Base-by-base conservation (phyloP, 2,888 invertebrate species). In the Eutolmus rufibarbis region DNA sequence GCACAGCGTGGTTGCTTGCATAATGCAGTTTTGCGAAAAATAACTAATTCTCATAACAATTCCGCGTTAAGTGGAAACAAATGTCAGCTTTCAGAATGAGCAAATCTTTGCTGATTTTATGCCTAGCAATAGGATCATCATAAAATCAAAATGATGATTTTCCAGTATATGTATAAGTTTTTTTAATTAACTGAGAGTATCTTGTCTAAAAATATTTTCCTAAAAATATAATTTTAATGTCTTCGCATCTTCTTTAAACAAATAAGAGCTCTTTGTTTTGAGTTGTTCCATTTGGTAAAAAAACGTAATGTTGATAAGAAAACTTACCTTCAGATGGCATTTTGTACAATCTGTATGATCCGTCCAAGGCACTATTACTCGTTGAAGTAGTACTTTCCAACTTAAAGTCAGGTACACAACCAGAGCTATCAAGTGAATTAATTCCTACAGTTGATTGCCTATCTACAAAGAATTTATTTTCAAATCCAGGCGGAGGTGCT, bases 391-490 rank as follows among this genome's bases (percentile, higher is more conserved):
- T 46, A 57, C 77, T 88, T 79, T 89, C 88, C 66, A 88, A 87
- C 84, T 89, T 89, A 87, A 79, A 89, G 87, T 89, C 89, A 85
- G 88, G 51, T 46, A 85, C 74, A 82, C 82, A 79, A 82, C 88
- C 86, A 74, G 88, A 57, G 19, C 86, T n/a, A 79, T 89, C 88
- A 57, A 88, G 84, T 16, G 87, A 74, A 87, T 88, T 89, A 46
- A 89, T 84, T 23, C 87, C 88, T 85, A 88, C 87, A 40, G 88
- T 87, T 88, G 88, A 86, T 86, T 89, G 88, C 57, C 88, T 88
- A 86, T 89, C 89, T 87, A 89, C 87, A 86, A 89, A 89, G 23
- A 89, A 84, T 86, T 89, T 89, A 88, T 89, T 89, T 87, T 89
- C 89, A 88, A 87, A 89, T 40, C 88, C 88, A 57, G 87, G 78